Conservation (phyloP, 2,888 invertebrate genomes). For the Megamerina dolium region DNA sequence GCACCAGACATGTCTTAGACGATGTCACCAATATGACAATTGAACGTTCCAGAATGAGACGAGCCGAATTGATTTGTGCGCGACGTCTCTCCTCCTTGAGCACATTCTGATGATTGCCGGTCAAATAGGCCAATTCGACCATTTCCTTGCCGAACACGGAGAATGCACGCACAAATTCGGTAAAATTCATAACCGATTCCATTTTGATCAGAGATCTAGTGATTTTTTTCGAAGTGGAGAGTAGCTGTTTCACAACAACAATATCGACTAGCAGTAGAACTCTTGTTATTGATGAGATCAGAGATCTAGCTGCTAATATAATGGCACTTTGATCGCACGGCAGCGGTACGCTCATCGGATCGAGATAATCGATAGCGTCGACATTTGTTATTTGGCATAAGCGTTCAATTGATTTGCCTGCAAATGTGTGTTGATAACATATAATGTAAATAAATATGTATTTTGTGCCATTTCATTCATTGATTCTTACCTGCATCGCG, state of each 20-base stretch:
- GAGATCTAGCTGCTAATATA: constrained; percentile 86
- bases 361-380: constrained; percentile 54
- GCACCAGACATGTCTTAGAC: constrained; percentile 91
- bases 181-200: constrained; percentile 84
- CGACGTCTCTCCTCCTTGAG: constrained; percentile 87
- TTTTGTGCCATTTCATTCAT: not conserved
- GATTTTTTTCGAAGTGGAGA: constrained; percentile 94
- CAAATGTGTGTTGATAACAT: constrained; percentile 20
- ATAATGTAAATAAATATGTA: not conserved
- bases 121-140: constrained; percentile 95
- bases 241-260: constrained; percentile 92
- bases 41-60: constrained; percentile 90
- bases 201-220: constrained; percentile 75
- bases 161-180: constrained; percentile 97
- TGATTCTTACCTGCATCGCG: constrained; percentile 75
- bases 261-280: constrained; percentile 95
- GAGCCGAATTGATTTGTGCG: constrained; percentile 94
- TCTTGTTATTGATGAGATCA: constrained; percentile 90
- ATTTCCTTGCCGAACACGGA: constrained; percentile 98
- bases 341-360: constrained; percentile 53
- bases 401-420: constrained; percentile 87
- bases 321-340: constrained; percentile 67
- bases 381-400: constrained; percentile 68
- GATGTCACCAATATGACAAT: constrained; percentile 96
- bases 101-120: constrained; percentile 74